Evolutionary conservation across 2,888 invertebrate species (phyloP).

Genomic region (Bimastos eiseni): DNA sequence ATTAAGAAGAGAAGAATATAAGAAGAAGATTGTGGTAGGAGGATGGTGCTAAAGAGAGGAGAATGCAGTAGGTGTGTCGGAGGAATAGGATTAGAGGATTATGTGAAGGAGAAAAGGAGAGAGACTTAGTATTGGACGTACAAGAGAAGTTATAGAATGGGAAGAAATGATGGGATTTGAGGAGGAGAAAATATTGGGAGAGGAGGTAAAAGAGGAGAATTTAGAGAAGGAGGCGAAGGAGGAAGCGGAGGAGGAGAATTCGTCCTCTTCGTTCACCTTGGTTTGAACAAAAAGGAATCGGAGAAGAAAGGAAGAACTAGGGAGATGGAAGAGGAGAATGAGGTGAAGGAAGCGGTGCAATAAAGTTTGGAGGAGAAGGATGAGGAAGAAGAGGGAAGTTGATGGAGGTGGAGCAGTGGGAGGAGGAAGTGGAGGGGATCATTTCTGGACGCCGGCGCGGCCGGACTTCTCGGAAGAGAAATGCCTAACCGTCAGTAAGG

Average conservation of each 20-base stretch:
- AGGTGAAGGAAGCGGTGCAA: neutral
- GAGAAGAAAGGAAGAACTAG: neutral
- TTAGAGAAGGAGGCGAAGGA: neutral
- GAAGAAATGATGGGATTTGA: no score
- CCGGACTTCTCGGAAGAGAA: neutral
- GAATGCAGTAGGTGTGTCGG: no score
- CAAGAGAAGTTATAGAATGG: no score
- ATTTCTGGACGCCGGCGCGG: neutral
- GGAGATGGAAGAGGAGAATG: neutral
- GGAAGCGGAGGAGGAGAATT: neutral
- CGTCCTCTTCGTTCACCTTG: no score
- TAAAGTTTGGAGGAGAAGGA: neutral
- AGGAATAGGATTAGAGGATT: no score
- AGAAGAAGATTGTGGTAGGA: no score
- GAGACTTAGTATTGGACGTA: no score
- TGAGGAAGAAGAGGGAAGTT: no score
- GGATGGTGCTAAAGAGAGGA: no score
- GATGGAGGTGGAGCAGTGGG: neutral
- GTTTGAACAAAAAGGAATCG: neutral
- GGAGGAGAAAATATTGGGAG: no score
- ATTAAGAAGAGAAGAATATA: neutral
- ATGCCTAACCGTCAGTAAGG: neutral
- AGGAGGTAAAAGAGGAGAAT: neutral
- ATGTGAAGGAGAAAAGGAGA: no score
- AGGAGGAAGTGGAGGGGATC: neutral